Evolutionary conservation across 2,113 vertebrate species (phyloP).

Genomic region (Ptyas mucosa): DNA sequence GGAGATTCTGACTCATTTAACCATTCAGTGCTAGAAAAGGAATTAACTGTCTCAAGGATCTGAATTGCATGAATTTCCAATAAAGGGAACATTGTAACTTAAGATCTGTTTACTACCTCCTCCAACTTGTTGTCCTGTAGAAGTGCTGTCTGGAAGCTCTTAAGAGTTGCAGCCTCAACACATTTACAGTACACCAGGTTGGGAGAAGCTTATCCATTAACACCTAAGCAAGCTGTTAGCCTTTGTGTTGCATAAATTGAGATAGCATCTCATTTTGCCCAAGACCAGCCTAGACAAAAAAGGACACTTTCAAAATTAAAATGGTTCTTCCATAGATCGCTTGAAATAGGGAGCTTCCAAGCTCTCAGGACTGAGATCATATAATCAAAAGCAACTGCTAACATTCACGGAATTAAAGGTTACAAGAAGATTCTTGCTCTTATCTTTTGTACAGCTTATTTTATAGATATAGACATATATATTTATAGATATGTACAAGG

Average conservation of each 20-base stretch:
- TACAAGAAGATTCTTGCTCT: conserved; percentile 56
- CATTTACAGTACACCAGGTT: neutral
- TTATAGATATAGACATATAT: neutral
- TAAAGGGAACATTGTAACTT: conserved; percentile 54
- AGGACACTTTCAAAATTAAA: conserved; percentile 72
- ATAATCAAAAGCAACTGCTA: conserved; percentile 73
- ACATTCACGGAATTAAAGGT: conserved; percentile 72
- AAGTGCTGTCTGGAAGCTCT: neutral
- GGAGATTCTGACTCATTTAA: conserved; percentile 53
- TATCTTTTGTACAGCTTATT: conserved; percentile 74
- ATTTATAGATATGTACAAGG: conserved; percentile 65
- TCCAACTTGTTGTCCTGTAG: neutral
- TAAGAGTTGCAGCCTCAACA: neutral
- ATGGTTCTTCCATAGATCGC: conserved; percentile 64
- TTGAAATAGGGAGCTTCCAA: conserved; percentile 71
- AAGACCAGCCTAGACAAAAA: conserved; percentile 91
- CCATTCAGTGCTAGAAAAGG: conserved; percentile 36
- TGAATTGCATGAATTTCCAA: conserved; percentile 49
- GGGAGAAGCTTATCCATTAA: neutral
- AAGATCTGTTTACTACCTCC: conserved; percentile 46
- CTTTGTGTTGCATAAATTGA: conserved; percentile 43
- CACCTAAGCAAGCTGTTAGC: conserved; percentile 32
- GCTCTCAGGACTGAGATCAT: conserved; percentile 75
- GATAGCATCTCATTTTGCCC: conserved; percentile 74
- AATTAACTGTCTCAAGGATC: conserved; percentile 32